Conservation (phyloP, 2,113 vertebrate genomes). For the Trinectes maculatus region DNA sequence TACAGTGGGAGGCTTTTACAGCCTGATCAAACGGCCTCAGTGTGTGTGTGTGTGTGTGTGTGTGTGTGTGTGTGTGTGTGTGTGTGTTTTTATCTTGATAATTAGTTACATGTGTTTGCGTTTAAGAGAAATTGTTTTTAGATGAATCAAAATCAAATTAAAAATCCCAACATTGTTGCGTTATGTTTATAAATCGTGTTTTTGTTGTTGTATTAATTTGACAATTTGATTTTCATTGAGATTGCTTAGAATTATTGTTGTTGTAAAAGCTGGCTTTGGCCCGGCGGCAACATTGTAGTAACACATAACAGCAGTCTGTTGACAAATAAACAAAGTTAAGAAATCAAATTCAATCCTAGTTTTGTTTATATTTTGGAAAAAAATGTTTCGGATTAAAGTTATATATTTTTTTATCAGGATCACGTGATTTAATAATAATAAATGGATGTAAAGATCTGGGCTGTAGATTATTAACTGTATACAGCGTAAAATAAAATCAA, state of each 20-base stretch:
- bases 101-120: slow-evolving; percentile 17
- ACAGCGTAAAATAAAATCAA: too few relatives aligned
- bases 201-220: not conserved
- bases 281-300: not conserved
- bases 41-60: not conserved
- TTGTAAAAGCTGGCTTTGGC: not conserved
- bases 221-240: not conserved
- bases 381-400: not conserved
- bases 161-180: not conserved
- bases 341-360: not conserved
- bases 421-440: too few relatives aligned
- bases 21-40: slow-evolving; percentile 34
- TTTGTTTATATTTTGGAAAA: too few relatives aligned
- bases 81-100: not conserved
- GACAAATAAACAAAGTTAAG: too few relatives aligned
- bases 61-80: not conserved
- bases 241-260: not conserved
- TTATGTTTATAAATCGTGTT: not conserved
- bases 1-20: slow-evolving; percentile 33
- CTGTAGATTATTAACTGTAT: too few relatives aligned
- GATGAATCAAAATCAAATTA: not conserved
- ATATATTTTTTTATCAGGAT: too few relatives aligned
- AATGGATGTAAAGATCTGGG: too few relatives aligned
- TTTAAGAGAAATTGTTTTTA: not conserved
- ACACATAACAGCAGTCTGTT: too few relatives aligned